These are phyloP conservation scores for Heliothis virescens DNA, from an alignment of 1,140 invertebrate species.

Conservation along the genomic window DNA sequence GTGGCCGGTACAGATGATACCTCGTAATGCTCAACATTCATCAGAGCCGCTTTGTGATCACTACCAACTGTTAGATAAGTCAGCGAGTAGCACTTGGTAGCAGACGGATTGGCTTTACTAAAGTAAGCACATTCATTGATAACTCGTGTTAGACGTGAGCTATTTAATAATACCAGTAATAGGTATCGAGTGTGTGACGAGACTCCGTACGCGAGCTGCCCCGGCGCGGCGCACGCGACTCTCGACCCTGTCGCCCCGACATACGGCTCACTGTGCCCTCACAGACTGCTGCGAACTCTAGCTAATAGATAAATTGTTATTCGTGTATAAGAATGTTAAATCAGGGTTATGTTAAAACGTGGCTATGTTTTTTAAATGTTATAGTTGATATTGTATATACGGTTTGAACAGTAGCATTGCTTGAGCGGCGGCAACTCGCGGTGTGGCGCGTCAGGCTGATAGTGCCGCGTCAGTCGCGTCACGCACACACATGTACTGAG, in stretches of 20 bases:
- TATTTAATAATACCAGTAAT: conserved; percentile 32
- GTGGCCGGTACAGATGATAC: too few species aligned
- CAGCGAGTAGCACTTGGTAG: not conserved
- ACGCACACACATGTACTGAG: not conserved
- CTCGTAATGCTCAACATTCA: too few species aligned
- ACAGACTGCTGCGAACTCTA: not conserved
- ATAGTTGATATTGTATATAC: conserved; percentile 19
- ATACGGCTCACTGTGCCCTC: conserved; percentile 1
- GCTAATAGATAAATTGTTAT: conserved; percentile 31
- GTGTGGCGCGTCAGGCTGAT: not conserved
- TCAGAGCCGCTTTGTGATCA: too few species aligned
- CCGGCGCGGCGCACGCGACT: not conserved
- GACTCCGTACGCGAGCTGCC: not conserved
- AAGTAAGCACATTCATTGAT: conserved; percentile 39
- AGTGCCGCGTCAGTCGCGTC: not conserved
- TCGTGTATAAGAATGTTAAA: conserved; percentile 33
- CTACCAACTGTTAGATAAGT: not conserved
- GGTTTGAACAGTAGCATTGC: not conserved
- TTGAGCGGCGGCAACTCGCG: not conserved
- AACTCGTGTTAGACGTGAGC: conserved; percentile 38
- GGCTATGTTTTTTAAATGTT: conserved; percentile 24
- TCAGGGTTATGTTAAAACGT: conserved; percentile 19
- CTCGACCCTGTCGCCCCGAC: not conserved
- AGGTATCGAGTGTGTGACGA: conserved; percentile 19
- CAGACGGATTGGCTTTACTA: not conserved